Percentiles rank a stretch among this genome's conserved stretches.
These are phyloP conservation scores for Mesoligia furuncula DNA, from an alignment of 2,888 invertebrate genomes.

Conservation along the genomic window DNA sequence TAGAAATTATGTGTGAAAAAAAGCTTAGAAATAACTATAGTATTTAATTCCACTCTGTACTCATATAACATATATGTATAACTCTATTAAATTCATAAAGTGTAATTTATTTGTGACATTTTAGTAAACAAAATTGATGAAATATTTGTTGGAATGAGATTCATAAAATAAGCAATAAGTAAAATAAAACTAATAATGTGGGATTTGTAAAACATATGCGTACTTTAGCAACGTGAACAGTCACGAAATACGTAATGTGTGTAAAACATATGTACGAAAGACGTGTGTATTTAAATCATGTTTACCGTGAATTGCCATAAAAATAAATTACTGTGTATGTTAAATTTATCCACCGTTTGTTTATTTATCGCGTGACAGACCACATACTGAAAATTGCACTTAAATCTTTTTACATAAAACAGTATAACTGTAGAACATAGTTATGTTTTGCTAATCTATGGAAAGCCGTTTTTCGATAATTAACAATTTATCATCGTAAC, in stretches of 20 bases:
- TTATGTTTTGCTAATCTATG: neutral
- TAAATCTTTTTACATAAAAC: neutral
- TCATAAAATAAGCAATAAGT: neutral
- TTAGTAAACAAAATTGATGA: neutral
- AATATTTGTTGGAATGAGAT: neutral
- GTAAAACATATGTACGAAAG: too few relatives aligned
- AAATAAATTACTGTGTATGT: neutral
- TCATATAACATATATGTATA: neutral
- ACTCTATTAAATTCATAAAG: neutral
- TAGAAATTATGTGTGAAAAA: neutral
- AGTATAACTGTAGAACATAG: neutral
- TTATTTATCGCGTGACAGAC: too few relatives aligned
- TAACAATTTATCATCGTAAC: neutral
- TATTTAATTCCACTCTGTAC: neutral
- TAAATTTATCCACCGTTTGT: neutral
- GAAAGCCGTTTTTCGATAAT: neutral
- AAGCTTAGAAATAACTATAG: neutral
- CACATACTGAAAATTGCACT: neutral
- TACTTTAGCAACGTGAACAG: slow-evolving; percentile 25
- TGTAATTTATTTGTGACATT: neutral
- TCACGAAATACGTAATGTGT: neutral
- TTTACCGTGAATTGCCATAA: neutral
- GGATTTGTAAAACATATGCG: neutral
- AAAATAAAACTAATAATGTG: neutral
- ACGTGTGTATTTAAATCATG: neutral